A percentile compares a stretch with the other conserved stretches of the same genome.
Conservation (phyloP, 2,888 invertebrate genomes). For the Halocaridina rubra region DNA sequence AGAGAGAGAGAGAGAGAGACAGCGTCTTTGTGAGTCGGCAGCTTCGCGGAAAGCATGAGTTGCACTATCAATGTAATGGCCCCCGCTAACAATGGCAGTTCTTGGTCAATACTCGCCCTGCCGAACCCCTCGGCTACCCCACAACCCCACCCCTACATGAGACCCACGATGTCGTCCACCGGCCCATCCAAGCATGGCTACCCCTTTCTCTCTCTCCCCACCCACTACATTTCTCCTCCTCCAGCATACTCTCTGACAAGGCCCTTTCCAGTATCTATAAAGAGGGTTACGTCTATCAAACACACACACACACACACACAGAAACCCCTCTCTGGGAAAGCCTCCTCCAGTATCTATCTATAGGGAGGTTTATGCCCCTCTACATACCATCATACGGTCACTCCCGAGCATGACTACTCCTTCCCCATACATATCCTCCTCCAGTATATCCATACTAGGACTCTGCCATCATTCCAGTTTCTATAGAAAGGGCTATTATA, state of each 20-base stretch:
- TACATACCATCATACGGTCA: not conserved
- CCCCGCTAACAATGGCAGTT: slow-evolving; percentile 61
- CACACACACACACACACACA: not conserved
- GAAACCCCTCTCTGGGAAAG: not conserved
- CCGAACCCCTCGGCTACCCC: too few relatives aligned
- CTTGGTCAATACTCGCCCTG: slow-evolving; percentile 57
- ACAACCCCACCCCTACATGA: not conserved
- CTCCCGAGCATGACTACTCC: too few relatives aligned
- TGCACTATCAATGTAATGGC: slow-evolving; percentile 62
- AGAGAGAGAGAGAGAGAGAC: slow-evolving; percentile 1
- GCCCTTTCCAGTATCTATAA: too few relatives aligned
- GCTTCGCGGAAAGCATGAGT: slow-evolving; percentile 57
- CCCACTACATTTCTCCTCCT: not conserved
- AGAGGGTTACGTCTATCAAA: too few relatives aligned
- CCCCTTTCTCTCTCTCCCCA: not conserved
- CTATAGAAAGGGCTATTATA: too few relatives aligned
- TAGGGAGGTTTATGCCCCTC: not conserved
- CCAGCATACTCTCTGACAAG: not conserved
- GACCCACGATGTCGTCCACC: not conserved
- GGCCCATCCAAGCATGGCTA: not conserved
- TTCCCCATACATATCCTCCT: too few relatives aligned
- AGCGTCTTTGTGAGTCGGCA: slow-evolving; percentile 46
- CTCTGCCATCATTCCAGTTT: too few relatives aligned
- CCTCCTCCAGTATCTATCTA: not conserved
- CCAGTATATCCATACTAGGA: too few relatives aligned